Evolutionary conservation across 2,113 vertebrate species (phyloP).

Genomic region (Macaca nemestrina): DNA sequence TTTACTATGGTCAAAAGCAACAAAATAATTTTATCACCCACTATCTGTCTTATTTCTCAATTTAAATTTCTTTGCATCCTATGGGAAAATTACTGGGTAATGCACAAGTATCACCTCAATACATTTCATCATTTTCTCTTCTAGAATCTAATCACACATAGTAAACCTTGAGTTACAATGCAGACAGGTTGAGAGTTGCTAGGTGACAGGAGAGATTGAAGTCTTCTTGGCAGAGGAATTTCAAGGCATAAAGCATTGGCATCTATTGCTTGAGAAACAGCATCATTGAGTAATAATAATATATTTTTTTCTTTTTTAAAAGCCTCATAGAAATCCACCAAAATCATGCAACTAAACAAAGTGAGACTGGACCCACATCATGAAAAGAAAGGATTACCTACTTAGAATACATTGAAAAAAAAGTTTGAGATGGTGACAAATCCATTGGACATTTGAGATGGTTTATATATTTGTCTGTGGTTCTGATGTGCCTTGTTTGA

Average conservation of each 20-base stretch:
- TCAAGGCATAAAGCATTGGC: neutral
- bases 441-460: neutral
- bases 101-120: neutral
- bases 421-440: neutral
- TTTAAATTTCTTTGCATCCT: neutral
- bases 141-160: neutral
- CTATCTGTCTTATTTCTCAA: neutral
- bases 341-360: neutral
- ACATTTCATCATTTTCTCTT: constrained; percentile 29
- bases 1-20: neutral
- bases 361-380: neutral
- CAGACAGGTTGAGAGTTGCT: neutral
- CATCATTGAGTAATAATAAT: neutral
- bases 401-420: neutral
- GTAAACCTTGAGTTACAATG: neutral
- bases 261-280: neutral
- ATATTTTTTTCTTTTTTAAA: neutral
- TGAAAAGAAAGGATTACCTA: neutral
- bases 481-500: neutral
- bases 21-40: neutral
- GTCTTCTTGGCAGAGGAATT: neutral
- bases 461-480: neutral
- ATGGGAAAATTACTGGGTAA: neutral
- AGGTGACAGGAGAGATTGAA: neutral
- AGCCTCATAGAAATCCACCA: neutral